phyloP scores from a whole-genome alignment of 2,888 invertebrate species.

The Limnephilus rhombicus region DNA sequence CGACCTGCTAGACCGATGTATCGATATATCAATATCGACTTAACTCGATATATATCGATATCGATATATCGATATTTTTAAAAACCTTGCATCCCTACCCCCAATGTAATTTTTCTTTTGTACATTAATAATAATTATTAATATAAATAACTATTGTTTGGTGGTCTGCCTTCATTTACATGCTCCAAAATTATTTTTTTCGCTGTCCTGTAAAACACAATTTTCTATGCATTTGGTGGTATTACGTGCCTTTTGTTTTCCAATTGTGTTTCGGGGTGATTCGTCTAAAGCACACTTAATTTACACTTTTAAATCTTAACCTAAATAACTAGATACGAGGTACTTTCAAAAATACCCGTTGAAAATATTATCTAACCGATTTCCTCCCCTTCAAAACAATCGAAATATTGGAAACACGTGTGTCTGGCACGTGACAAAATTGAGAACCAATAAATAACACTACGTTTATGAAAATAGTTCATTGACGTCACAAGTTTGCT shows the following conservation, averaged over 20 bases:
- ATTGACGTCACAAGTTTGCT: not conserved
- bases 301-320: not conserved
- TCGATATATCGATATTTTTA: no score
- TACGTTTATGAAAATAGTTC: not conserved
- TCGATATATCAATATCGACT: no score
- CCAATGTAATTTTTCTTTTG: no score
- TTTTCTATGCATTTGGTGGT: no score
- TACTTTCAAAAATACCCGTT: not conserved
- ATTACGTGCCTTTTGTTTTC: not conserved
- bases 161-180: no score
- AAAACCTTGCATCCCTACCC: no score
- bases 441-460: slow-evolving; percentile 4
- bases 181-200: no score
- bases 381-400: not conserved
- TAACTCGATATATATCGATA: no score
- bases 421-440: not conserved
- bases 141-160: no score
- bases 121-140: no score
- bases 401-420: not conserved
- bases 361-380: not conserved
- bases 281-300: not conserved
- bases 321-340: not conserved
- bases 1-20: no score
- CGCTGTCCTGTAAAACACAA: no score
- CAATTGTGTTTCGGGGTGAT: not conserved